phyloP scores from a whole-genome alignment of 2,797 vertebrate species.

The Botia kubotai region DNA sequence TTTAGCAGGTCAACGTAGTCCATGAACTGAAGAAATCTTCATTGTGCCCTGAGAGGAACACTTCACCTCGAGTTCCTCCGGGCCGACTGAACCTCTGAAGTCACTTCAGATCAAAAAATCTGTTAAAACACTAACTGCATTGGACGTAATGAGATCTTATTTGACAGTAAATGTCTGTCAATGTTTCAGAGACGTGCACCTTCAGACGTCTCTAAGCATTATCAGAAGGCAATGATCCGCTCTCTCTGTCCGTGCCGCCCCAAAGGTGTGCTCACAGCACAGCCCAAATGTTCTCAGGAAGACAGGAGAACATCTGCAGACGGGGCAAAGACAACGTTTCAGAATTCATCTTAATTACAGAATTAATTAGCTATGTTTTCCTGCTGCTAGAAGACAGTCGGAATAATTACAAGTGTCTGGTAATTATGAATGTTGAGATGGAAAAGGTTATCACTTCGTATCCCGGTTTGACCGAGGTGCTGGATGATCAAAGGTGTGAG shows the following conservation, averaged over 20 bases:
- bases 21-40: constrained; percentile 15
- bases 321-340: constrained; percentile 67
- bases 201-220: not conserved
- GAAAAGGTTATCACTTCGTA: constrained; percentile 53
- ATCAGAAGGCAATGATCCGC: not conserved
- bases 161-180: not conserved
- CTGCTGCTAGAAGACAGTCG: constrained; percentile 56
- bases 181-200: not conserved
- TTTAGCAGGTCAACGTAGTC: not conserved
- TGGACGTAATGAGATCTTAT: constrained; percentile 4
- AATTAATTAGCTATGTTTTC: constrained; percentile 70
- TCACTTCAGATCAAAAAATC: constrained; percentile 1
- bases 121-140: constrained; percentile 17
- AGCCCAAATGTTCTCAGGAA: constrained; percentile 56
- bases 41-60: constrained; percentile 13
- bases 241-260: not conserved
- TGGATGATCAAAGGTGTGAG: constrained; percentile 56
- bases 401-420: constrained; percentile 64
- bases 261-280: constrained; percentile 26
- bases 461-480: constrained; percentile 57
- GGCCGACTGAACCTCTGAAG: not conserved
- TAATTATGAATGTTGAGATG: constrained; percentile 52
- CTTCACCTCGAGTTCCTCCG: constrained; percentile 20
- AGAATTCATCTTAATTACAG: constrained; percentile 68
- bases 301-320: constrained; percentile 62